Base-by-base conservation (phyloP, 2,797 vertebrate species). In the Lacerta bilineata region DNA sequence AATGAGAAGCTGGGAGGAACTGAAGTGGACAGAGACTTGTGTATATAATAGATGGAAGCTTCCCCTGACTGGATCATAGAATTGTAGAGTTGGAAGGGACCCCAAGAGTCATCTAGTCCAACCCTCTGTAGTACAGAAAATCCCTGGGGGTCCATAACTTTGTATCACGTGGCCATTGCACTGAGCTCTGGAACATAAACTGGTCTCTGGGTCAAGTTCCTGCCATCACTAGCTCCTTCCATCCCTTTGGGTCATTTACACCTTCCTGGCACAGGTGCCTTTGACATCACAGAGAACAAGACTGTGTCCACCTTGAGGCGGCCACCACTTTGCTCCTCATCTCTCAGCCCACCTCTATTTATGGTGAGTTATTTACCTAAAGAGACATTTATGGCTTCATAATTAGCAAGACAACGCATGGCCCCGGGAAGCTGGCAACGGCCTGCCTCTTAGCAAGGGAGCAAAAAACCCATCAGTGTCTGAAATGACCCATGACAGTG, bases 401-500 rank as follows among this genome's bases (percentile, higher is more conserved):
- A 95, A 92, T 94, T 92, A 94, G 92, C 88, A 71, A 91, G 94
- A 88, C 90, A 80, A 61, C 2, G 69, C 90, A 87, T 92, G 87
- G 81, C 6, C 50, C 83, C 7, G 4, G 59, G 75, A 91, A 71
- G 74, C 85, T 92, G 80, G 91, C 25, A 90, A 90, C 68, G 76
- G 80, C 85, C 82, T 66, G 33, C 29, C 2, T 89, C 89, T 86
- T 90, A n/a, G 80, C 71, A 11, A 75, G 41, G 68, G 66, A 94
- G 93, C 94, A 93, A 88, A 55, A 50, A 88, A 85, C 50, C 92
- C 83, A 91, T 94, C 90, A 88, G 0, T 91, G 94, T 94, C 92
- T 91, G 94, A 95, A 96, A 95, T 93, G 94, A 95, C 95, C 95
- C 95, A 93, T 78, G 7, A 93, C 87, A 87, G 85, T 86, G 90